phyloP scores from a whole-genome alignment of 2,797 vertebrate genomes.

The Poliocrania exsul region DNA sequence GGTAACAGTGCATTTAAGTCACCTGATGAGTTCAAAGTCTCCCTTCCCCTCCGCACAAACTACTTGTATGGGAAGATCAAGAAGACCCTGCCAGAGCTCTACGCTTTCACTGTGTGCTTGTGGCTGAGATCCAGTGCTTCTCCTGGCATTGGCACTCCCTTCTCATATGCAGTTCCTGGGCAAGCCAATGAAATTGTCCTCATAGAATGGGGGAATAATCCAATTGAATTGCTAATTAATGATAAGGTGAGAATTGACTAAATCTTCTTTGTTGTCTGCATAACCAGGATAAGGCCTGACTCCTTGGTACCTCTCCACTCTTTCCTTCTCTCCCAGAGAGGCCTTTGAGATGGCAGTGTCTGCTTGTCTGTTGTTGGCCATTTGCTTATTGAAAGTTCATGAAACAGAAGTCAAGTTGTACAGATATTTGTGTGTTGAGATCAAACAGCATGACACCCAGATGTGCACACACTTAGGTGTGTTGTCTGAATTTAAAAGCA shows the following conservation, averaged over 20 bases:
- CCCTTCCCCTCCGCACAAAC: conserved; percentile 93
- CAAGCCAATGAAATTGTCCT: conserved; percentile 98
- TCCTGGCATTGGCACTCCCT: conserved; percentile 94
- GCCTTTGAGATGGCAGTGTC: background rate
- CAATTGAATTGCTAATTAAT: conserved; percentile 95
- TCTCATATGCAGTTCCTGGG: conserved; percentile 94
- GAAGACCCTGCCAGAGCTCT: conserved; percentile 95
- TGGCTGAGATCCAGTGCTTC: conserved; percentile 95
- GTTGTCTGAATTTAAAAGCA: background rate
- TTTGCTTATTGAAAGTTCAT: background rate
- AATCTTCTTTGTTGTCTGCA: rapidly evolving
- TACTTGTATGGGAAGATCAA: conserved; percentile 96
- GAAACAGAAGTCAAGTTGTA: background rate
- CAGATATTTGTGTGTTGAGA: background rate
- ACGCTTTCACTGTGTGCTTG: conserved; percentile 95
- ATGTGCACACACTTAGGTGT: background rate
- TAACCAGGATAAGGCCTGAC: background rate
- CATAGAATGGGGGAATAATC: conserved; percentile 98
- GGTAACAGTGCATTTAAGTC: conserved; percentile 95
- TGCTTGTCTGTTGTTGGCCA: background rate
- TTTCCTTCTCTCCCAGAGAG: background rate
- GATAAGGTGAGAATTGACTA: conserved; percentile 86
- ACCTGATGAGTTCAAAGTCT: conserved; percentile 95
- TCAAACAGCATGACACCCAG: background rate
- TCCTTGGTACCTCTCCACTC: background rate